Evolutionary conservation across 2,797 vertebrate genomes (phyloP), one percentile per base, ranked within the genome.

Genomic region (Melanotaenia pygmaea): DNA sequence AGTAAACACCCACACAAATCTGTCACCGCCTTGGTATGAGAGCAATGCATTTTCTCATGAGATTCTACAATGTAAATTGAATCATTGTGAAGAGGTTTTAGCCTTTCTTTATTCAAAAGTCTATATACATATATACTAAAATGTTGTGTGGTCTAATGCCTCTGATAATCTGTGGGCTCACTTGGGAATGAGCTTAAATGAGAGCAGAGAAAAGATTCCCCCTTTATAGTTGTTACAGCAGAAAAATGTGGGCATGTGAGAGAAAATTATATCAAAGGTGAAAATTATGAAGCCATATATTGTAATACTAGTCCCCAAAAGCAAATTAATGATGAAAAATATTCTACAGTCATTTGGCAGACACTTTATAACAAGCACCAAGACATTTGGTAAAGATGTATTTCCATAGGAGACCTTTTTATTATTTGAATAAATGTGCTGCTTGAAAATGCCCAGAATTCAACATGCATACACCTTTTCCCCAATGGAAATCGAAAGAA

Each of bases 1-100:
- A 85, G 74, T 78, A 85, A 91, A 88, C 88, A 85, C 82, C 83
- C 78, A 90, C 88, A 72, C 76, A 85, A 84, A 86, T 89, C 77
- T 88, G 82, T 90, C 76, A 66, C 80, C 79, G 76, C 66, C 69
- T 79, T 70, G 67, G 65, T 72, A 62, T 77, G 77, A 75, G 50
- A 69, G 51, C 67, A 40, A 43, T 59, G 3, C 0, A 3, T 72
- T 80, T 78, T 64, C 57, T 79, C 47, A 76, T 64, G 40, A 75
- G 65, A 76, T 59, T 77, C 73, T 30, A 28, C 83, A 72, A 70
- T 82, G 47, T 71, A 70, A 77, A 77, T 71, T 64, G 24, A 71
- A 80, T 73, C 47, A 51, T 61, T 76, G 35, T 61, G 54, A 34
- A 58, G 35, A 81, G 45, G 20, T 59, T 43, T 3, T 34, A 53